These are phyloP conservation scores for Busseola fusca DNA, from an alignment of 2,888 invertebrate species.

Conservation along the genomic window DNA sequence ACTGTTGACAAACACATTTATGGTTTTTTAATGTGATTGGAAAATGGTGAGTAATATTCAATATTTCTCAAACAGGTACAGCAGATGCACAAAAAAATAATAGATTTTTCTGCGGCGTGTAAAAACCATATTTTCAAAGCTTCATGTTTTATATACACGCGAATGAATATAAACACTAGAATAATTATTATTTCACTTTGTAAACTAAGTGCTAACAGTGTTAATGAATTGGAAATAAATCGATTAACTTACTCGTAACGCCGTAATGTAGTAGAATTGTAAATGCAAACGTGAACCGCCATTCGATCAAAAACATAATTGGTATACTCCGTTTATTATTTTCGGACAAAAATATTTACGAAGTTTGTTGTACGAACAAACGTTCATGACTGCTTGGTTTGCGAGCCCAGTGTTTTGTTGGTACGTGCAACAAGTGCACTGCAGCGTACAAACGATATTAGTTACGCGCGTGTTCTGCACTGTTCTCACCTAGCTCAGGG, in stretches of 20 bases:
- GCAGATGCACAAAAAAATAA: not conserved
- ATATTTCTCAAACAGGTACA: not conserved
- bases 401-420: constrained; percentile 33
- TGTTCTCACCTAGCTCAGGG: constrained; percentile 46
- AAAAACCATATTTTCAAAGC: constrained; percentile 5
- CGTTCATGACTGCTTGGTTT: constrained; percentile 57
- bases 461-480: constrained; percentile 59
- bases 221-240: constrained; percentile 57
- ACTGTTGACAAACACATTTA: not conserved
- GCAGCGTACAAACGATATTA: constrained; percentile 62
- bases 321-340: constrained; percentile 47
- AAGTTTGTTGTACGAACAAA: constrained; percentile 55
- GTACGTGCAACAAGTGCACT: constrained; percentile 43
- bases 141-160: constrained; percentile 12
- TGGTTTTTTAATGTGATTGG: not conserved
- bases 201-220: constrained; percentile 20
- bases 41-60: not conserved
- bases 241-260: constrained; percentile 61
- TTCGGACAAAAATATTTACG: constrained; percentile 43
- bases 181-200: constrained; percentile 7
- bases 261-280: constrained; percentile 46
- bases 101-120: not conserved
- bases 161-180: constrained; percentile 18
- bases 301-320: constrained; percentile 54
- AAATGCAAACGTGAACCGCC: constrained; percentile 40